These are phyloP conservation scores for Karalla daura DNA, from an alignment of 2,797 vertebrate species.

Conservation along the genomic window DNA sequence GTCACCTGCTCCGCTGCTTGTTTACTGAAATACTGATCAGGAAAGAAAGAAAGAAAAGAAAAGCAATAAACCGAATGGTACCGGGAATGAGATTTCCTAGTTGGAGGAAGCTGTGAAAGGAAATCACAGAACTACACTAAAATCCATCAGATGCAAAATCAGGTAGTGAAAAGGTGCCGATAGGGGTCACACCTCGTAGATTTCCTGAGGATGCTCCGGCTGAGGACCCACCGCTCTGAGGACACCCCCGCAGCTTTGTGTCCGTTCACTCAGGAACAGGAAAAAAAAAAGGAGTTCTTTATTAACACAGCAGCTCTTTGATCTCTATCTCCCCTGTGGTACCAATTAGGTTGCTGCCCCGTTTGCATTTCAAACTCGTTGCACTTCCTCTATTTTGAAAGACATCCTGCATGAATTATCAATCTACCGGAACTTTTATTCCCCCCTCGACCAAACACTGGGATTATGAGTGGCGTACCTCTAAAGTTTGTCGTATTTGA, in stretches of 20 bases:
- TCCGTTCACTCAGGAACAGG: slow-evolving; percentile 34
- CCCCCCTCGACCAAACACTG: slow-evolving; percentile 36
- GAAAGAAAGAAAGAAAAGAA: slow-evolving; percentile 1
- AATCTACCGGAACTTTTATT: slow-evolving; percentile 53
- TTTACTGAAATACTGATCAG: slow-evolving; percentile 4
- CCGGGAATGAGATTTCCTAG: not conserved
- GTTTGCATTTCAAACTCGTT: slow-evolving; percentile 66
- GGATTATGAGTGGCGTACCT: slow-evolving; percentile 36
- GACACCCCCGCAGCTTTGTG: slow-evolving; percentile 49
- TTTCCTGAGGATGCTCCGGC: slow-evolving; percentile 24
- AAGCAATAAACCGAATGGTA: not conserved
- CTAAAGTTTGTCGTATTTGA: slow-evolving; percentile 21
- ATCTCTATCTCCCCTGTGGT: slow-evolving; percentile 73
- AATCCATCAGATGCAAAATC: no score
- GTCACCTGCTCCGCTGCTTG: not conserved
- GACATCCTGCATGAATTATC: slow-evolving; percentile 72
- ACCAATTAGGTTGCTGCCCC: slow-evolving; percentile 72
- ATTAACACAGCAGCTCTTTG: slow-evolving; percentile 68
- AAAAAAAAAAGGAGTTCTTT: slow-evolving; percentile 52
- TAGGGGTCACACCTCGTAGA: not conserved
- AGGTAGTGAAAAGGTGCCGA: no score
- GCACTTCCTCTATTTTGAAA: slow-evolving; percentile 64
- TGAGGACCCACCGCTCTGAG: slow-evolving; percentile 47
- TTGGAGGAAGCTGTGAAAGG: no score
- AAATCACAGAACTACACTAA: no score